Conservation (phyloP, 2,113 vertebrate species). For the Poeciliopsis occidentalis region DNA sequence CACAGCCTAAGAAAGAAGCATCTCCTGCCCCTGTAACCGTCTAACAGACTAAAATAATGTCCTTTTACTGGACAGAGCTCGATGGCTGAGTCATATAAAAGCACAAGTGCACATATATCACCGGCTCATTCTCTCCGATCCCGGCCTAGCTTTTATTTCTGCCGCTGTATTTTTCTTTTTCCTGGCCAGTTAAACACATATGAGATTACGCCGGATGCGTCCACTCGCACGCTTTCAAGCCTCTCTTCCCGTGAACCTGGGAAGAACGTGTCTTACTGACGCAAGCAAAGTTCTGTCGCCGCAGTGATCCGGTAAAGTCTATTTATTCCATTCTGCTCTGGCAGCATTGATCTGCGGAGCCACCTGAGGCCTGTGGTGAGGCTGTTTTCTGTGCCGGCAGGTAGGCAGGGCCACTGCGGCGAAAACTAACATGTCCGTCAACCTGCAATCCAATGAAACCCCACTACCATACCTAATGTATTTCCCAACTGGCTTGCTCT, state of each 20-base stretch:
- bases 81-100: slow-evolving; percentile 44
- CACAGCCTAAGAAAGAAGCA: slow-evolving; percentile 28
- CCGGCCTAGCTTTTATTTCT: slow-evolving; percentile 15
- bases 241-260: slow-evolving; percentile 13
- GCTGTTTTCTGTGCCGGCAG: slow-evolving; percentile 33
- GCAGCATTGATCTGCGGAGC: slow-evolving; percentile 54
- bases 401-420: slow-evolving; percentile 32
- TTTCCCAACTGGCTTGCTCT: not conserved
- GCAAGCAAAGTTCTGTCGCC: slow-evolving; percentile 53
- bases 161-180: slow-evolving; percentile 8
- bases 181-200: slow-evolving; percentile 33
- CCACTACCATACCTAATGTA: not conserved
- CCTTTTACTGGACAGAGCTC: slow-evolving; percentile 6
- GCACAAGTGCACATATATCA: slow-evolving; percentile 27
- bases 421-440: slow-evolving; percentile 23
- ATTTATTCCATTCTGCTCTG: slow-evolving; percentile 41
- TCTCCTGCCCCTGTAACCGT: slow-evolving; percentile 13
- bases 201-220: slow-evolving; percentile 5
- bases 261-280: slow-evolving; percentile 44
- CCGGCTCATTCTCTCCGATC: slow-evolving; percentile 1
- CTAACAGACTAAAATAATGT: slow-evolving; percentile 29
- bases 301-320: slow-evolving; percentile 18
- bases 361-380: slow-evolving; percentile 44
- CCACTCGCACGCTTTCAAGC: slow-evolving; percentile 25
- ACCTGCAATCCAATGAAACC: slow-evolving; percentile 21